phyloP scores from a whole-genome alignment of 2,888 invertebrate species.

The Tigriopus californicus region DNA sequence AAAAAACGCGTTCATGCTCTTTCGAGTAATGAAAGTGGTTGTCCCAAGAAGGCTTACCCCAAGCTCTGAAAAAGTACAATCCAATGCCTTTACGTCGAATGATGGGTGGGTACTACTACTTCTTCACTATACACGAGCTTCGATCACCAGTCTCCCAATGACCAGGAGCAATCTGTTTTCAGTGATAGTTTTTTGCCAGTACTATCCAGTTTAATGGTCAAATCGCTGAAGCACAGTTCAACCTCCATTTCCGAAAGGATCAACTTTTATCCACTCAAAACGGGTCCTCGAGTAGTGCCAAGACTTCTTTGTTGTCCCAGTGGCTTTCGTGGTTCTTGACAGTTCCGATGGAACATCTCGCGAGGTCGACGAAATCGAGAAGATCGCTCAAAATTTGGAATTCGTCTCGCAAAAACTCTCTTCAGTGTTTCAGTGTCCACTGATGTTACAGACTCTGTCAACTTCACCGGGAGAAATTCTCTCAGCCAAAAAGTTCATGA shows the following conservation, averaged over 20 bases:
- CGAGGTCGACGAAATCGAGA: not conserved
- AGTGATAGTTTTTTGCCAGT: not conserved
- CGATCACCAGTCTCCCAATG: not conserved
- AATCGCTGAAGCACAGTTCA: not conserved
- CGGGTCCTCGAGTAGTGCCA: not conserved
- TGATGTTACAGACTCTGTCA: too few relatives aligned
- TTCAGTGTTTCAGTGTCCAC: not conserved
- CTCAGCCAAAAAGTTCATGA: too few relatives aligned
- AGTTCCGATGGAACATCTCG: not conserved
- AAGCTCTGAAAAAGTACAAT: slow-evolving; percentile 45
- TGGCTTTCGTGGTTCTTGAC: not conserved
- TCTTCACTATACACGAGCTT: too few relatives aligned
- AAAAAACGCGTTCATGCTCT: slow-evolving; percentile 76
- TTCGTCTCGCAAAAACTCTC: not conserved
- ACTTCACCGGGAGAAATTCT: too few relatives aligned
- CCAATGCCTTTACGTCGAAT: not conserved
- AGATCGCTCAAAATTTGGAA: not conserved
- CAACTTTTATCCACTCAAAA: not conserved
- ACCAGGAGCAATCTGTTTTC: not conserved
- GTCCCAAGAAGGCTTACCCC: slow-evolving; percentile 35
- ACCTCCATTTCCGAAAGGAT: not conserved
- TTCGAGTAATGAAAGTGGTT: slow-evolving; percentile 47
- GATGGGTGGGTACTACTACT: too few relatives aligned
- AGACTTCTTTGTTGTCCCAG: not conserved
- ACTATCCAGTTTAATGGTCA: not conserved